Evolutionary conservation across 1,140 invertebrate genomes (phyloP).

Genomic region (Zaprionus davidi): DNA sequence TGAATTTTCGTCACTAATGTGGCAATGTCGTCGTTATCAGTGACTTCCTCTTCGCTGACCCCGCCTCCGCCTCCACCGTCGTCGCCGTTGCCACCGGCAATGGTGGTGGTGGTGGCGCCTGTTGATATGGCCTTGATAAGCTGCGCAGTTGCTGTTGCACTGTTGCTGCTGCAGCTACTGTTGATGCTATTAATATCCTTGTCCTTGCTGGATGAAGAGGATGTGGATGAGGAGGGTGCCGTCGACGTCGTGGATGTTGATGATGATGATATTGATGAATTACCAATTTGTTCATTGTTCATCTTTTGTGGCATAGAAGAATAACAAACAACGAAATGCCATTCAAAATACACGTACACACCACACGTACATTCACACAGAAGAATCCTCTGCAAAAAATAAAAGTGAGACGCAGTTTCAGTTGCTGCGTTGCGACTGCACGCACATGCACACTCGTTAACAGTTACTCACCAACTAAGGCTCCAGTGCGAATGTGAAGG

Average conservation of each 20-base stretch:
- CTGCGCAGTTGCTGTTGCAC: slow-evolving; percentile 29
- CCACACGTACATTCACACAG: slow-evolving; percentile 1
- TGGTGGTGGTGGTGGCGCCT: slow-evolving; percentile 19
- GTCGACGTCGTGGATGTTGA: slow-evolving; percentile 15
- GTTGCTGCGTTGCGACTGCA: background rate
- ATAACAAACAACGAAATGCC: slow-evolving; percentile 55
- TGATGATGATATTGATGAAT: slow-evolving; percentile 48
- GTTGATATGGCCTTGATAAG: slow-evolving; percentile 53
- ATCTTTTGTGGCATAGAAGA: slow-evolving; percentile 49
- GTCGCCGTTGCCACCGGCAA: background rate
- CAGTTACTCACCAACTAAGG: slow-evolving; percentile 32
- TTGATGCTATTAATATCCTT: slow-evolving; percentile 13
- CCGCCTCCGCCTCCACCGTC: background rate
- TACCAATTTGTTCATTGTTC: slow-evolving; percentile 61
- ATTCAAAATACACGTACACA: slow-evolving; percentile 35
- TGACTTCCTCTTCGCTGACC: background rate
- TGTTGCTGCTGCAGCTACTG: slow-evolving; percentile 11
- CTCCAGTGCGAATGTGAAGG: slow-evolving; percentile 6
- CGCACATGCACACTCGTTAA: slow-evolving; percentile 21
- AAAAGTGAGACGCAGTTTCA: slow-evolving; percentile 4
- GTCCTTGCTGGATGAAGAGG: background rate
- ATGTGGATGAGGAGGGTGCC: no score
- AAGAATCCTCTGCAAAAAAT: background rate
- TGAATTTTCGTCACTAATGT: slow-evolving; percentile 56
- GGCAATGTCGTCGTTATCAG: slow-evolving; percentile 38